These are phyloP conservation scores for Tragelaphus buxtoni DNA, from an alignment of 2,113 vertebrate species.

Conservation along the genomic window DNA sequence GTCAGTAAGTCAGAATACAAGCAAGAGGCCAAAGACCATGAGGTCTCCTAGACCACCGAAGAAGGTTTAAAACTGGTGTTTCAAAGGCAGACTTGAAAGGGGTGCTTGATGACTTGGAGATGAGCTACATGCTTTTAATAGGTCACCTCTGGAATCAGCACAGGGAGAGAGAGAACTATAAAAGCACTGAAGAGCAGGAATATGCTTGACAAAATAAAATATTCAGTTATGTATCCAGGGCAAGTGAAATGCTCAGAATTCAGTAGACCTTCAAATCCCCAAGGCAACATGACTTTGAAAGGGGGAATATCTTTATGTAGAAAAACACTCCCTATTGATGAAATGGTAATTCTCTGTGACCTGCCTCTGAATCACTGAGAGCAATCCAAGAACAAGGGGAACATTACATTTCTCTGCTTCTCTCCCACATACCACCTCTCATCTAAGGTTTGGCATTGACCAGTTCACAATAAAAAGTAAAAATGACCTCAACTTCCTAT, in stretches of 20 bases:
- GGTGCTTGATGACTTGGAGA: not conserved
- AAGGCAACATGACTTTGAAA: conserved; percentile 53
- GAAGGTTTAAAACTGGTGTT: not conserved
- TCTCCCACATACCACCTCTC: not conserved
- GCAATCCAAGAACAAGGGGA: not conserved
- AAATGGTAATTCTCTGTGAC: conserved; percentile 31
- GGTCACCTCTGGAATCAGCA: not conserved
- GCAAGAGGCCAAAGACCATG: not conserved
- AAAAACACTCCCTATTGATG: conserved; percentile 16
- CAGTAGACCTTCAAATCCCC: conserved; percentile 63
- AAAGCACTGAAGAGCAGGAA: not conserved
- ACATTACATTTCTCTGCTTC: not conserved
- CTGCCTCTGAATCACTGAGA: not conserved
- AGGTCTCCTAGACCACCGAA: not conserved
- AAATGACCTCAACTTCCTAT: not conserved
- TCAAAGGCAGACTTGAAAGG: not conserved
- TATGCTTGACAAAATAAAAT: conserved; percentile 34
- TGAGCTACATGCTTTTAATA: not conserved
- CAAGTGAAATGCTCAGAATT: conserved; percentile 62
- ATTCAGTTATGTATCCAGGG: conserved; percentile 68
- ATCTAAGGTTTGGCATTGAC: not conserved
- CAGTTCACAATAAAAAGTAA: not conserved
- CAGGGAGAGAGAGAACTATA: not conserved
- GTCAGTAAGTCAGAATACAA: not conserved
- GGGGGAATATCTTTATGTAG: conserved; percentile 32